Percentiles rank a stretch among this genome's conserved stretches.
These are phyloP conservation scores for Potamarius usumacintae DNA, from an alignment of 2,113 vertebrate genomes.

Conservation along the genomic window DNA sequence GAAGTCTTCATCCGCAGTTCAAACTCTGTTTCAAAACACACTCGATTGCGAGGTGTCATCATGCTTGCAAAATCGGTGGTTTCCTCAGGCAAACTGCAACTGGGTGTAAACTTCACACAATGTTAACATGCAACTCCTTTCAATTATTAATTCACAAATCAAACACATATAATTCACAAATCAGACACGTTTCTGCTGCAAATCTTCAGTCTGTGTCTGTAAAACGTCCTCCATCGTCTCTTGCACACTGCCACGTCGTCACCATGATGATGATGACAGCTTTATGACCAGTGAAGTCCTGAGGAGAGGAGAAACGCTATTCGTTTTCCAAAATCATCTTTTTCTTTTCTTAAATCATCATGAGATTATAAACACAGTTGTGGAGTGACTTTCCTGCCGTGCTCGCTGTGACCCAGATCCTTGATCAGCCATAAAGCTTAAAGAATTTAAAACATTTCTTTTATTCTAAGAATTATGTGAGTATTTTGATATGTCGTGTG, in stretches of 20 bases:
- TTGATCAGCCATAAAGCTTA: neutral
- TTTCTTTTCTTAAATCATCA: neutral
- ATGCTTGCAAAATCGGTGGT: neutral
- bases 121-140: slow-evolving; percentile 12
- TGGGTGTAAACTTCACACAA: neutral
- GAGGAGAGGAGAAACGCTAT: slow-evolving; percentile 23
- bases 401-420: neutral
- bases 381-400: no score
- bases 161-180: neutral
- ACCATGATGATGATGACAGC: neutral
- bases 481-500: no score
- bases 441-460: neutral
- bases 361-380: neutral
- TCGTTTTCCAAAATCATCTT: slow-evolving; percentile 22
- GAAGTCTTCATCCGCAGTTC: neutral
- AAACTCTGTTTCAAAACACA: neutral
- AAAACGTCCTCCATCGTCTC: neutral
- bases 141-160: neutral
- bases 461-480: no score
- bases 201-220: neutral
- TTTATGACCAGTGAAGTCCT: neutral
- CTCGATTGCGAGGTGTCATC: neutral
- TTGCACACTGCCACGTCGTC: neutral
- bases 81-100: slow-evolving; percentile 12
- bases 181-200: neutral